Conservation (phyloP, 2,888 invertebrate genomes). For the Drosophila anceps region DNA sequence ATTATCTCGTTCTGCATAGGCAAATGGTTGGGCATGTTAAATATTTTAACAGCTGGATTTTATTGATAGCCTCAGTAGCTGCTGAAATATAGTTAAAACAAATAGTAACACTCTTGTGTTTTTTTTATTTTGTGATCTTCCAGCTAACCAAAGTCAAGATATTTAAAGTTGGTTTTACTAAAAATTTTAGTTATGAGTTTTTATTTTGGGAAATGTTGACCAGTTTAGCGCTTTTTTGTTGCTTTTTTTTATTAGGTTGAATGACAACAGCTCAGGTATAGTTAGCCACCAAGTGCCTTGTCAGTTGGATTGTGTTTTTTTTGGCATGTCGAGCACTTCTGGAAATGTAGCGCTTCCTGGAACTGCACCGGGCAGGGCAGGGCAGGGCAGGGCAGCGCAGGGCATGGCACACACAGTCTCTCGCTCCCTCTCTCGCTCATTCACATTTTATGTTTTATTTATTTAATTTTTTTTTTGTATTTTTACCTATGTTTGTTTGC, state of each 20-base stretch:
- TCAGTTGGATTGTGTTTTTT: constrained; percentile 41
- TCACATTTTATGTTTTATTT: constrained; percentile 62
- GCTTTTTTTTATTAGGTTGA: constrained; percentile 17
- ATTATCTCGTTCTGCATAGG: too few relatives aligned
- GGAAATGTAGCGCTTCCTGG: constrained; percentile 72
- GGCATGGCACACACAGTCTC: constrained; percentile 27
- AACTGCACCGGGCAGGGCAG: constrained; percentile 46
- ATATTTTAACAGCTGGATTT: too few relatives aligned
- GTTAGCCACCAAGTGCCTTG: constrained; percentile 18
- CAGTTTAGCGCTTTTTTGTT: background rate
- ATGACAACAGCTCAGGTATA: constrained; percentile 26
- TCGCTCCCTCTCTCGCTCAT: constrained; percentile 2
- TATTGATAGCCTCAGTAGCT: too few relatives aligned
- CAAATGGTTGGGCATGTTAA: too few relatives aligned
- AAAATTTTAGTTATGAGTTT: background rate
- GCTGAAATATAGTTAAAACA: too few relatives aligned
- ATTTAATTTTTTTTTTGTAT: constrained; percentile 44
- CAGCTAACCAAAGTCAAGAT: background rate
- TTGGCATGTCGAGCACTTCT: constrained; percentile 62
- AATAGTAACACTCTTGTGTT: too few relatives aligned
- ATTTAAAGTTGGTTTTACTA: background rate
- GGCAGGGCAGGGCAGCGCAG: constrained; percentile 29
- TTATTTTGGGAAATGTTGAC: background rate
- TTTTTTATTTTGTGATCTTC: too few relatives aligned
- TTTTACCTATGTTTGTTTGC: constrained; percentile 41